phyloP scores from a whole-genome alignment of 2,797 vertebrate genomes.

The Sebastiscus tertius region DNA sequence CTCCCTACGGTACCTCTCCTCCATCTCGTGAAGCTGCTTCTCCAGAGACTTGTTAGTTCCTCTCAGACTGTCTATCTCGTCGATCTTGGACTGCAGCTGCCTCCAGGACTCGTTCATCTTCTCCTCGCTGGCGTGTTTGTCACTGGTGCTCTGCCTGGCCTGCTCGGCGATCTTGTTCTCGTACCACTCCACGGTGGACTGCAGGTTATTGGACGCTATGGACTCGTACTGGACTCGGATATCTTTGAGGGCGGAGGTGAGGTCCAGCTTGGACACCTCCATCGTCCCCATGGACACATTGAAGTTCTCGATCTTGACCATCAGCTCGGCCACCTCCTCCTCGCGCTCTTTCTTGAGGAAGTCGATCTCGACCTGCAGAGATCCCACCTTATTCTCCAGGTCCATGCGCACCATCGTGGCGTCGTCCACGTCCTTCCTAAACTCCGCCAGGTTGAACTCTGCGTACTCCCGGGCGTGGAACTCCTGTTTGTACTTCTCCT shows the following conservation, averaged over 20 bases:
- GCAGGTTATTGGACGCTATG: conserved; percentile 93
- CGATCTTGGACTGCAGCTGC: conserved; percentile 93
- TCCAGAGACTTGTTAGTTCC: conserved; percentile 94
- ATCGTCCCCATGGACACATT: conserved; percentile 87
- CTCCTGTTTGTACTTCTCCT: conserved; percentile 90
- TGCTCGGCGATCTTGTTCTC: conserved; percentile 92
- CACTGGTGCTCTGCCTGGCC: conserved; percentile 89
- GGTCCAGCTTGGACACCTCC: conserved; percentile 89
- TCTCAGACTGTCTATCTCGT: conserved; percentile 93
- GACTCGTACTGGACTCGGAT: conserved; percentile 93
- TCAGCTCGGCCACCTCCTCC: conserved; percentile 91
- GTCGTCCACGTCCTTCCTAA: conserved; percentile 91
- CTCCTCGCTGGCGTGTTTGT: conserved; percentile 90
- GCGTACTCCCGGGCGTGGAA: conserved; percentile 88
- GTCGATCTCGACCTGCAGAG: conserved; percentile 91
- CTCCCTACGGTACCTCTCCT: conserved; percentile 90
- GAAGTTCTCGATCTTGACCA: conserved; percentile 87
- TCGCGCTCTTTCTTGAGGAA: conserved; percentile 92
- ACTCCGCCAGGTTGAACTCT: conserved; percentile 88
- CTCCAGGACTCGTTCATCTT: conserved; percentile 94
- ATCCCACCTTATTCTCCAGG: conserved; percentile 93
- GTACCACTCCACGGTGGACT: conserved; percentile 97
- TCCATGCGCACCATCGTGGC: conserved; percentile 91
- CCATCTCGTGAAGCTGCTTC: conserved; percentile 93
- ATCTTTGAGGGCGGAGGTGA: conserved; percentile 92